Percentiles rank a stretch among this genome's conserved stretches.
These are phyloP conservation scores for Cyprinus carpio DNA, from an alignment of 2,113 vertebrate genomes.

Conservation along the genomic window DNA sequence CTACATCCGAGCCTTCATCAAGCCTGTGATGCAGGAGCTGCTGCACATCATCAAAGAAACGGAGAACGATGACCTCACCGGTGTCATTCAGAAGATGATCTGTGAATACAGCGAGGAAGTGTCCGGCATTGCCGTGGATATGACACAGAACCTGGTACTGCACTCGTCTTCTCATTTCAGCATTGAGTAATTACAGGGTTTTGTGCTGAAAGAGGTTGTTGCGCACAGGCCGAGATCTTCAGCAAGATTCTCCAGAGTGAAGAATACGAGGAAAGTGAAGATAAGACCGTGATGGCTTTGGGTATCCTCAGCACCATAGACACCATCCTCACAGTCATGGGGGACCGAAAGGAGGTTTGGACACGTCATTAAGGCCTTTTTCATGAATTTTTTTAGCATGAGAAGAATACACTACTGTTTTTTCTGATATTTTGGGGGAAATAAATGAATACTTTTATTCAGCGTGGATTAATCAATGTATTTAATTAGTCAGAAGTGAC, in stretches of 20 bases:
- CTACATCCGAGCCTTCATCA: constrained; percentile 87
- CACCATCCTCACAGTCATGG: constrained; percentile 93
- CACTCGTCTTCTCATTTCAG: background rate
- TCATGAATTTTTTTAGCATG: too few species aligned
- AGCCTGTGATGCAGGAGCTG: constrained; percentile 92
- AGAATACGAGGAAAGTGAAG: constrained; percentile 94
- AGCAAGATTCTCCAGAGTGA: constrained; percentile 93
- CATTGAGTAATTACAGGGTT: background rate
- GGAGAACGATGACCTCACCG: constrained; percentile 92
- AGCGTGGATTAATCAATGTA: too few species aligned
- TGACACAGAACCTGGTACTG: constrained; percentile 93
- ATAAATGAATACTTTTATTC: too few species aligned
- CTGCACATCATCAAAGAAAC: constrained; percentile 94
- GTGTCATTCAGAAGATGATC: constrained; percentile 97
- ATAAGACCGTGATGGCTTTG: constrained; percentile 96
- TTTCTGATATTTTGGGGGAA: too few species aligned
- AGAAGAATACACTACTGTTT: too few species aligned
- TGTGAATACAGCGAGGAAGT: constrained; percentile 97
- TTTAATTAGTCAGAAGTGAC: too few species aligned
- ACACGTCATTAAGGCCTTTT: background rate
- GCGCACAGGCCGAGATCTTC: constrained; percentile 92
- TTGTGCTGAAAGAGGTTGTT: background rate
- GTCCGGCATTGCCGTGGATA: constrained; percentile 88
- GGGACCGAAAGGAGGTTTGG: constrained; percentile 91
- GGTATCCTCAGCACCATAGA: constrained; percentile 95